Percentiles rank a stretch among this genome's conserved stretches.
phyloP scores from a whole-genome alignment of 2,797 vertebrate genomes.

The Vespertilio murinus region DNA sequence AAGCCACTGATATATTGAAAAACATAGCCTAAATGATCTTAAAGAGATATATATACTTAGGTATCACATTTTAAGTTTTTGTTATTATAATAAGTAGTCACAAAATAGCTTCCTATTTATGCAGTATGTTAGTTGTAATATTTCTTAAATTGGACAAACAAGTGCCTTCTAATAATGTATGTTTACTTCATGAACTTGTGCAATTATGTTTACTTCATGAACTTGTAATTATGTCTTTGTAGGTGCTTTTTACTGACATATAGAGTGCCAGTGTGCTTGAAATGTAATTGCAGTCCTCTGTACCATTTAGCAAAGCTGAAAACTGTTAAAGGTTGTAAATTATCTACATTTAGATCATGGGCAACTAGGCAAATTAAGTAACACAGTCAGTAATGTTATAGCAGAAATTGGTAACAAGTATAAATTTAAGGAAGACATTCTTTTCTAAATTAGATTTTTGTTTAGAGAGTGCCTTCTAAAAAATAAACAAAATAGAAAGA shows the following conservation, averaged over 20 bases:
- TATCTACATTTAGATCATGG: conserved; percentile 87
- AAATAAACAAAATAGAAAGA: conserved; percentile 35
- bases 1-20: conserved; percentile 72
- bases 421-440: conserved; percentile 78
- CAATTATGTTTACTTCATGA: conserved; percentile 81
- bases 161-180: conserved; percentile 88
- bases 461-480: conserved; percentile 57
- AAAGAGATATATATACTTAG: conserved; percentile 75
- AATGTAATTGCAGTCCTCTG: conserved; percentile 87
- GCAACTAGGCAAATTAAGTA: conserved; percentile 85
- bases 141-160: conserved; percentile 87
- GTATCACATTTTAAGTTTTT: conserved; percentile 80
- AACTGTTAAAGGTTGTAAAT: conserved; percentile 87
- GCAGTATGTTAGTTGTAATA: conserved; percentile 85
- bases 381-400: conserved; percentile 84
- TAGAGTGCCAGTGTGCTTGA: conserved; percentile 84
- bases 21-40: conserved; percentile 77
- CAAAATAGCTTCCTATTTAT: conserved; percentile 86
- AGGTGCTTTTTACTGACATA: conserved; percentile 87
- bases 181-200: conserved; percentile 88
- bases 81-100: conserved; percentile 85
- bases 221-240: conserved; percentile 87
- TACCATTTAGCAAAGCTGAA: conserved; percentile 86
- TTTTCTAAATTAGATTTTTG: conserved; percentile 77
- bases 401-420: conserved; percentile 80